Percentiles rank a stretch among this genome's conserved stretches.
These are phyloP conservation scores for Ammodytes marinus DNA, from an alignment of 2,113 vertebrate genomes.

Conservation along the genomic window DNA sequence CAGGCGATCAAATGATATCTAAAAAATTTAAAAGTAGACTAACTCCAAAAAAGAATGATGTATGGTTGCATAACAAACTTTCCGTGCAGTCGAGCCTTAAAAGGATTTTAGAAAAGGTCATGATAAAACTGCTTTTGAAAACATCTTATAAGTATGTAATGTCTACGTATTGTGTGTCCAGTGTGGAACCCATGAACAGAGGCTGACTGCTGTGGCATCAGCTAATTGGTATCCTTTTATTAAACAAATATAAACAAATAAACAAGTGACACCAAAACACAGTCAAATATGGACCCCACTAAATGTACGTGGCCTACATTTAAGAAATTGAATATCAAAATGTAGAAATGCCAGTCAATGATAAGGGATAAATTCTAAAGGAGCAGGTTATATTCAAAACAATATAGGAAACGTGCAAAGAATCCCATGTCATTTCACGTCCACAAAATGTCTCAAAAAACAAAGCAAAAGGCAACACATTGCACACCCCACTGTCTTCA, in stretches of 20 bases:
- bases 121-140: neutral
- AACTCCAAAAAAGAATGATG: neutral
- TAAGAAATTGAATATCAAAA: neutral
- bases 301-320: neutral
- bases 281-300: neutral
- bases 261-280: neutral
- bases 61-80: neutral
- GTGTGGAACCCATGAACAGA: too few relatives aligned
- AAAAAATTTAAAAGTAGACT: neutral
- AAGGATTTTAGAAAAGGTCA: neutral
- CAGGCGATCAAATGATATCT: neutral
- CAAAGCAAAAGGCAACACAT: neutral
- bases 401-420: neutral
- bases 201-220: too few relatives aligned
- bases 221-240: too few relatives aligned
- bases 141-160: neutral
- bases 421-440: too few relatives aligned
- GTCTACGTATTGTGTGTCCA: too few relatives aligned
- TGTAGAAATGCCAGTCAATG: neutral
- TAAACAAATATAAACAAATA: too few relatives aligned
- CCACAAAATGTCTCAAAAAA: neutral
- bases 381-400: neutral
- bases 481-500: neutral
- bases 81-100: too few relatives aligned
- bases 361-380: neutral